These are phyloP conservation scores for Cryptocephalus primarius DNA, from an alignment of 2,888 invertebrate genomes.

Conservation along the genomic window DNA sequence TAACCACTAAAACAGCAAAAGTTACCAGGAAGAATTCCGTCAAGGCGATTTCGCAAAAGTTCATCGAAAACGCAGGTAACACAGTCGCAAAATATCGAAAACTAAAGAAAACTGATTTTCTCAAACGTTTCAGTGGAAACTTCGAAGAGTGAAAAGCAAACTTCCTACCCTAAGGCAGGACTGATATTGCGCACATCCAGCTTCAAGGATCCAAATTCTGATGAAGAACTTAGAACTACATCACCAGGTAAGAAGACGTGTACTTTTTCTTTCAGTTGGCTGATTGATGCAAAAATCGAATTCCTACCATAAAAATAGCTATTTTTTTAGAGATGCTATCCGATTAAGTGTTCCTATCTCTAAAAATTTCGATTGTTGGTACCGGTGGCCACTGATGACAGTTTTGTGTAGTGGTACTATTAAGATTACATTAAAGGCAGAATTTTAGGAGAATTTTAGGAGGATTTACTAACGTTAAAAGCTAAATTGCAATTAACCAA, in stretches of 20 bases:
- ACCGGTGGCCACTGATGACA: too few species aligned
- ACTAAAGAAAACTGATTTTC: neutral
- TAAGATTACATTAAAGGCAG: too few species aligned
- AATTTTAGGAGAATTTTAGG: too few species aligned
- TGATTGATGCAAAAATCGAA: too few species aligned
- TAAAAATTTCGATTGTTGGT: too few species aligned
- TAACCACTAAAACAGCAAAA: constrained; percentile 22
- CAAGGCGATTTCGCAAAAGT: constrained; percentile 69
- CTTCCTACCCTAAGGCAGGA: constrained; percentile 61
- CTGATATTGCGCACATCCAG: constrained; percentile 56
- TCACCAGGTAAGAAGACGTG: constrained; percentile 23
- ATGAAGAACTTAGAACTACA: constrained; percentile 21
- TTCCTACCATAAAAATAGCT: too few species aligned
- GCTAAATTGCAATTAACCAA: too few species aligned
- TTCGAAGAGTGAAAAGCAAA: constrained; percentile 42
- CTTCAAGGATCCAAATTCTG: constrained; percentile 41
- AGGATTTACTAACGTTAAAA: too few species aligned
- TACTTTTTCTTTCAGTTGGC: too few species aligned
- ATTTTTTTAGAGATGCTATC: too few species aligned
- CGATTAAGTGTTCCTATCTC: too few species aligned
- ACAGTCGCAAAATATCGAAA: neutral
- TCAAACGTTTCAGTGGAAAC: constrained; percentile 39
- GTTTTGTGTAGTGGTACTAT: too few species aligned
- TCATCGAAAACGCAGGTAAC: constrained; percentile 56
- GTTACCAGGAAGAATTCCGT: constrained; percentile 60